Conservation (phyloP, 37 sponge, comb jelly and placozoan species). For the Chondrosia reniformis region DNA sequence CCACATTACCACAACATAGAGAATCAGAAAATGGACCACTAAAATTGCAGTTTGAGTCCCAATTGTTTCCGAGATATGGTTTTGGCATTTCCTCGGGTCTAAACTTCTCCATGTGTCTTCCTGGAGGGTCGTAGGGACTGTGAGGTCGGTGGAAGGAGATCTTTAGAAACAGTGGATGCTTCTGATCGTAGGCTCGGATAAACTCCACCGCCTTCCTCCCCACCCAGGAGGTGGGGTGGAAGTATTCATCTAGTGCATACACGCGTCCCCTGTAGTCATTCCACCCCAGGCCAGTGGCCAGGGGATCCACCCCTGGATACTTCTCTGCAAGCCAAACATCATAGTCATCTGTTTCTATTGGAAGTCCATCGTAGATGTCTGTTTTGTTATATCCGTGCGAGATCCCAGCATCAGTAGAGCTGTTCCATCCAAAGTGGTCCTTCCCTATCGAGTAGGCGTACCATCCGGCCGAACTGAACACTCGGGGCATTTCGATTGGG, state of each 20-base stretch:
- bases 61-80: slow-evolving; percentile 42
- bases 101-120: slow-evolving; percentile 41
- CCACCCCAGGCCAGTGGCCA: slow-evolving; percentile 58
- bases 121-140: slow-evolving; percentile 74
- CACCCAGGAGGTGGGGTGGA: slow-evolving; percentile 71
- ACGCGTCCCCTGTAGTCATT: slow-evolving; percentile 63
- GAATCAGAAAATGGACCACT: slow-evolving; percentile 10
- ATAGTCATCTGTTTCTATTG: slow-evolving; percentile 58
- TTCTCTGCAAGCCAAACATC: slow-evolving; percentile 50
- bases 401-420: slow-evolving; percentile 30
- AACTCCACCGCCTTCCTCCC: slow-evolving; percentile 55
- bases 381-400: slow-evolving; percentile 55
- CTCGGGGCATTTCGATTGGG: slow-evolving; percentile 45
- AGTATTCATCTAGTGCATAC: slow-evolving; percentile 62
- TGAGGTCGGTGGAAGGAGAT: slow-evolving; percentile 76
- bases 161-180: slow-evolving; percentile 57
- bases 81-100: slow-evolving; percentile 37
- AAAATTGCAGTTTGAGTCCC: slow-evolving; percentile 27
- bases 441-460: slow-evolving; percentile 56
- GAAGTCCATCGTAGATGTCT: slow-evolving; percentile 60
- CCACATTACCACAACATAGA: slow-evolving; percentile 67
- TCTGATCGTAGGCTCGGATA: slow-evolving; percentile 30
- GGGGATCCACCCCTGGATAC: slow-evolving; percentile 54
- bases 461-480: slow-evolving; percentile 36
- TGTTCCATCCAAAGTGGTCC: slow-evolving; percentile 77